Evolutionary conservation across 1,140 invertebrate genomes (phyloP).

Genomic region (Nephila pilipes): DNA sequence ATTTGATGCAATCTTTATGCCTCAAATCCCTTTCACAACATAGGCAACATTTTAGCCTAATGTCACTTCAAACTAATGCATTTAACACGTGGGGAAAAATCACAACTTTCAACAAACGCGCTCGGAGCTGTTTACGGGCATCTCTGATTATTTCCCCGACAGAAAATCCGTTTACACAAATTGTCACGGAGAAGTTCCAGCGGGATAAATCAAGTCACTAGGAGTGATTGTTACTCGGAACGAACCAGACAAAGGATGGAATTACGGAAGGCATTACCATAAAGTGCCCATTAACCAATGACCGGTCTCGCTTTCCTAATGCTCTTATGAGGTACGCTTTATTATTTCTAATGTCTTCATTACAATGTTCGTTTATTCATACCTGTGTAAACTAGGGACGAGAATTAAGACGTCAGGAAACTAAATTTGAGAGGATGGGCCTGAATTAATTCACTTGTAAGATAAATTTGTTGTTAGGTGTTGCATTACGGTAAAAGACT

Average conservation of each 20-base stretch:
- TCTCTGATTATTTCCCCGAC: conserved; percentile 54
- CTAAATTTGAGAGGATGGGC: conserved; percentile 26
- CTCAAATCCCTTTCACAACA: no score
- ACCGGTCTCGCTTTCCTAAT: conserved; percentile 60
- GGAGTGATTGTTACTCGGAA: conserved; percentile 43
- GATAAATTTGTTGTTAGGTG: not conserved
- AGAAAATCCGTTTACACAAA: conserved; percentile 54
- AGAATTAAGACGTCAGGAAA: conserved; percentile 48
- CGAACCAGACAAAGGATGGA: conserved; percentile 64
- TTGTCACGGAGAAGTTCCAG: conserved; percentile 32
- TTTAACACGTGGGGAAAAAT: not conserved
- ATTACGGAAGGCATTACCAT: conserved; percentile 66
- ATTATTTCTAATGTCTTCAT: conserved; percentile 74
- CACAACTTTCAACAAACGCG: conserved; percentile 19
- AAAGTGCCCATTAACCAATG: conserved; percentile 67
- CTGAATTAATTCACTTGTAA: conserved; percentile 22
- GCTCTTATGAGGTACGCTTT: conserved; percentile 44
- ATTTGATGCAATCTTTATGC: no score
- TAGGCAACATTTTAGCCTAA: no score
- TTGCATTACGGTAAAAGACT: not conserved
- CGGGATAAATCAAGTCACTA: conserved; percentile 25
- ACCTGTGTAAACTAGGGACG: not conserved
- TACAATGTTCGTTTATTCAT: conserved; percentile 27
- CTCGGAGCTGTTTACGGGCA: conserved; percentile 20
- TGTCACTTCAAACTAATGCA: no score